These are phyloP conservation scores for Aplochiton taeniatus DNA, from an alignment of 2,797 vertebrate species.

Conservation along the genomic window DNA sequence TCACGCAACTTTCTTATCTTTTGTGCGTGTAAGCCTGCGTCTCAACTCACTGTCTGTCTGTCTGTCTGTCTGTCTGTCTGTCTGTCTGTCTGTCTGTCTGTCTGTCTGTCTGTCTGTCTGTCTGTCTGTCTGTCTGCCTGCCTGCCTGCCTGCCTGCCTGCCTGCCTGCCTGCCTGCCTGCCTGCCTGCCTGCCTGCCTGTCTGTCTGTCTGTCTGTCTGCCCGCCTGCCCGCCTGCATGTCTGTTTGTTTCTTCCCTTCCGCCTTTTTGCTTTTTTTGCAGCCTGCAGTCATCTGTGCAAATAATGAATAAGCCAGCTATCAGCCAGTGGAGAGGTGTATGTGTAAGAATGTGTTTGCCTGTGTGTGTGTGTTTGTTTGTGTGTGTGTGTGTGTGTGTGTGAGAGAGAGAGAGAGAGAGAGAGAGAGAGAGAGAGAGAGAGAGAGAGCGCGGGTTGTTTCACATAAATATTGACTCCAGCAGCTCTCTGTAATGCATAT, in stretches of 20 bases:
- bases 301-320: slow-evolving; percentile 13
- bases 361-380: slow-evolving; percentile 7
- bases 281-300: slow-evolving; percentile 33
- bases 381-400: slow-evolving; percentile 7
- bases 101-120: neutral
- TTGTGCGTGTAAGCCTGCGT: slow-evolving; percentile 16
- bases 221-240: too few relatives aligned
- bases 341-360: neutral
- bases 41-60: neutral
- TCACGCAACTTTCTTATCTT: slow-evolving; percentile 21
- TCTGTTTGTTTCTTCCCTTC: neutral
- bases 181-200: neutral
- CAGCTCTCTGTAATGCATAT: slow-evolving; percentile 43
- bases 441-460: too few relatives aligned
- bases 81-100: neutral
- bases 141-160: too few relatives aligned
- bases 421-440: too few relatives aligned
- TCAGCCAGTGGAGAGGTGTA: neutral
- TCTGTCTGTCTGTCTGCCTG: slow-evolving; percentile 5
- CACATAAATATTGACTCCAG: slow-evolving; percentile 32
- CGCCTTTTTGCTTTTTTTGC: slow-evolving; percentile 30
- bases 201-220: slow-evolving; percentile 1
- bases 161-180: neutral
- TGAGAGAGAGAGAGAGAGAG: too few relatives aligned
- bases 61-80: slow-evolving; percentile 1